phyloP scores from a whole-genome alignment of 2,888 invertebrate species.

The Dromius quadrimaculatus region DNA sequence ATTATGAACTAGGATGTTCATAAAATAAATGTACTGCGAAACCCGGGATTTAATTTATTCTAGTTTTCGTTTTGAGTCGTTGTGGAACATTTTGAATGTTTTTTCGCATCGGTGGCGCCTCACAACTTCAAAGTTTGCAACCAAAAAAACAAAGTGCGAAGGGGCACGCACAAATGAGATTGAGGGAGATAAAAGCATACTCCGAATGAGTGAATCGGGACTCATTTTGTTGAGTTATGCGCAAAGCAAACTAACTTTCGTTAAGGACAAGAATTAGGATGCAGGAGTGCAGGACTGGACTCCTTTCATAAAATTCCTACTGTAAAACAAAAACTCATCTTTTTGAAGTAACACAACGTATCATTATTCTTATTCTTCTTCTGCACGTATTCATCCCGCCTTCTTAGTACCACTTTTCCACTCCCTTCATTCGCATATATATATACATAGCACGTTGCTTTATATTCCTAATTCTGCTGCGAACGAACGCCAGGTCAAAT shows the following conservation, averaged over 20 bases:
- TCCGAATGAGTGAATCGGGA: constrained; percentile 44
- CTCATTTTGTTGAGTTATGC: constrained; percentile 46
- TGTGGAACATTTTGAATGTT: constrained; percentile 27
- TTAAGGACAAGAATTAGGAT: constrained; percentile 7
- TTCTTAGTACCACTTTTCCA: background rate
- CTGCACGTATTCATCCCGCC: background rate
- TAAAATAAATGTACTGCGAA: constrained; percentile 21
- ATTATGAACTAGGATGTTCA: background rate
- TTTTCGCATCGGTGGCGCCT: constrained; percentile 44
- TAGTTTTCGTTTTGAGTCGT: background rate
- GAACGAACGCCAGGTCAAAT: constrained; percentile 47
- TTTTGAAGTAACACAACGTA: constrained; percentile 3
- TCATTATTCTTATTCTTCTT: constrained; percentile 12
- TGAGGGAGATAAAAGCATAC: constrained; percentile 6
- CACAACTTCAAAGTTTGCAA: constrained; percentile 36
- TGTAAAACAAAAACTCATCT: background rate
- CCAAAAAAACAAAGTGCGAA: constrained; percentile 30
- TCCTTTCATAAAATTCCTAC: too few species aligned
- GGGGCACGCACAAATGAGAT: background rate
- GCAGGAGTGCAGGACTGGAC: too few species aligned
- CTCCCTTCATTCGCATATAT: constrained; percentile 1
- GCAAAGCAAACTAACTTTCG: constrained; percentile 47
- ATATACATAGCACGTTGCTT: constrained; percentile 30
- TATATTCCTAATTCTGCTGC: constrained; percentile 44
- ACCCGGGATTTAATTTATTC: constrained; percentile 12